A percentile compares a stretch with the other conserved stretches of the same genome.
phyloP scores from a whole-genome alignment of 2,113 vertebrate species.

The Conger conger region DNA sequence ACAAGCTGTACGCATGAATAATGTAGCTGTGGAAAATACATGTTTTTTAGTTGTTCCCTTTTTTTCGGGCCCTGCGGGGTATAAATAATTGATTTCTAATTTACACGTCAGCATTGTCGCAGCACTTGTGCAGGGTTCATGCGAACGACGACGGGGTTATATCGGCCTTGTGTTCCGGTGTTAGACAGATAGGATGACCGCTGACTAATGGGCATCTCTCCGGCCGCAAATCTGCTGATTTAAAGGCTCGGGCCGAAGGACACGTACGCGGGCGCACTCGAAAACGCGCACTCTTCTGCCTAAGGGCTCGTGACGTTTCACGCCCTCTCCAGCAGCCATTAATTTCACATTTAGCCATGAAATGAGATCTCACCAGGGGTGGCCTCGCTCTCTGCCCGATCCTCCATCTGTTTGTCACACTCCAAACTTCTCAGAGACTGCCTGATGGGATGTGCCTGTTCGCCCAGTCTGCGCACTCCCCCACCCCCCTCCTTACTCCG shows the following conservation, averaged over 20 bases:
- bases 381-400: neutral
- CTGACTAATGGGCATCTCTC: neutral
- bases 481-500: neutral
- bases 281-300: neutral
- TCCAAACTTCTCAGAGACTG: neutral
- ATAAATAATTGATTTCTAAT: slow-evolving; percentile 28
- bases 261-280: neutral
- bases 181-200: neutral
- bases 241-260: neutral
- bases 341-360: neutral
- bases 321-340: neutral
- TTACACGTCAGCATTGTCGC: slow-evolving; percentile 4
- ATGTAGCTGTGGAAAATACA: neutral
- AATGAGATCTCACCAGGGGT: slow-evolving; percentile 21
- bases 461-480: neutral
- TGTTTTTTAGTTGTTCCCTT: neutral
- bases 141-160: neutral
- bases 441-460: neutral
- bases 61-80: neutral
- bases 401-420: slow-evolving; percentile 11
- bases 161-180: neutral
- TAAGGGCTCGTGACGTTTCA: neutral
- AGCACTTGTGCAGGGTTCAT: neutral
- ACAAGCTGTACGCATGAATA: neutral
- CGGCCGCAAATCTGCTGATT: slow-evolving; percentile 14